Percentiles rank a stretch among this genome's conserved stretches.
These are phyloP conservation scores for Palaemon carinicauda DNA, from an alignment of 1,140 invertebrate genomes.

Conservation along the genomic window DNA sequence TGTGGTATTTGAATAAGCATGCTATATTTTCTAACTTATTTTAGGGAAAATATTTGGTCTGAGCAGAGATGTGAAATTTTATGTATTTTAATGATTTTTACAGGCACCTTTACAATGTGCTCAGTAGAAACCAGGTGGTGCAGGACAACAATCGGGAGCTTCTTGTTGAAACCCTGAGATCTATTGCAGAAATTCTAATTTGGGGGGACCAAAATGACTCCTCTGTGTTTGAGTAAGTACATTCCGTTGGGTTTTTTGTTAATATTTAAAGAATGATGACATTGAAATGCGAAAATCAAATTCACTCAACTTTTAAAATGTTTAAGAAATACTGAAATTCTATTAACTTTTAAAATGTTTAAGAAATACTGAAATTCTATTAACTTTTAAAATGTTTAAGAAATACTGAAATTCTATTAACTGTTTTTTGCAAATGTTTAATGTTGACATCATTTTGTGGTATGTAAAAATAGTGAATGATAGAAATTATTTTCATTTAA, in stretches of 20 bases:
- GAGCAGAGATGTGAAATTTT: neutral
- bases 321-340: too few relatives aligned
- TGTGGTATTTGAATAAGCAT: too few relatives aligned
- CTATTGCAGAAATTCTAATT: conserved; percentile 98
- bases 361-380: too few relatives aligned
- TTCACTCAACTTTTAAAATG: too few relatives aligned
- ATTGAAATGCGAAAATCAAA: too few relatives aligned
- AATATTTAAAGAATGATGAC: too few relatives aligned
- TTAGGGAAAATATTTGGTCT: neutral
- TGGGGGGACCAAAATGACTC: conserved; percentile 99
- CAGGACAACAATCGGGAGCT: conserved; percentile 93
- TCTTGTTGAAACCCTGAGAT: conserved; percentile 95
- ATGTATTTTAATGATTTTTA: conserved; percentile 60
- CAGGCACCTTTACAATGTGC: conserved; percentile 91
- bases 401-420: neutral
- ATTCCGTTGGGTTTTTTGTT: too few relatives aligned
- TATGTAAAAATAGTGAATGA: too few relatives aligned
- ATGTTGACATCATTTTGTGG: neutral
- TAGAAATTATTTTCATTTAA: too few relatives aligned
- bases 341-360: too few relatives aligned
- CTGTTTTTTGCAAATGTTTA: neutral
- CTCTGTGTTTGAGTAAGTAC: conserved; percentile 95
- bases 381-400: neutral
- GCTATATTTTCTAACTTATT: too few relatives aligned
- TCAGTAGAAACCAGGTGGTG: conserved; percentile 96